These are phyloP conservation scores for Baccha elongata DNA, from an alignment of 2,888 invertebrate genomes.

Conservation along the genomic window DNA sequence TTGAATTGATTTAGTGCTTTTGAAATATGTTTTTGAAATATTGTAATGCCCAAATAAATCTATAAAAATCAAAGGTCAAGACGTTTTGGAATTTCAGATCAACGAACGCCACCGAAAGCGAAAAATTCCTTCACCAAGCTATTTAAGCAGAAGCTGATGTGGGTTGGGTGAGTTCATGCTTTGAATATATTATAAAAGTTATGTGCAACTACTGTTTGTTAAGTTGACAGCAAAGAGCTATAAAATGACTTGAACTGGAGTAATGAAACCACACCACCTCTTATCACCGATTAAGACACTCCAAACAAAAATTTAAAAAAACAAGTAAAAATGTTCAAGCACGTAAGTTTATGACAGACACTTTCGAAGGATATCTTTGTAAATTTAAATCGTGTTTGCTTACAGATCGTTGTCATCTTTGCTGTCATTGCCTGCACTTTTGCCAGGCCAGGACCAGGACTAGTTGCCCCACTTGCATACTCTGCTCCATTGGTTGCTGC, in stretches of 20 bases:
- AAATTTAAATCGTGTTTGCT: neutral
- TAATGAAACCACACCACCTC: neutral
- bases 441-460: conserved; percentile 58
- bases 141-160: neutral
- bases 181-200: conserved; percentile 6
- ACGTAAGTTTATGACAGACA: conserved; percentile 14
- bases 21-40: no score
- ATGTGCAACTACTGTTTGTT: neutral
- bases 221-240: neutral
- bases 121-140: neutral
- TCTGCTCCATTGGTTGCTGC: conserved; percentile 55
- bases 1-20: no score
- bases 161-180: neutral
- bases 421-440: conserved; percentile 59
- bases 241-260: neutral
- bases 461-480: conserved; percentile 75
- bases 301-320: neutral
- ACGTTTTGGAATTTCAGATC: neutral
- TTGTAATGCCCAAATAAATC: neutral
- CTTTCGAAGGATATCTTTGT: neutral
- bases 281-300: conserved; percentile 1
- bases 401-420: conserved; percentile 56
- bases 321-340: conserved; percentile 48
- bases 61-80: neutral
- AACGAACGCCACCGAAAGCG: neutral